Percentiles rank a stretch among this genome's conserved stretches.
phyloP scores from a whole-genome alignment of 2,888 invertebrate genomes.

The Cephus runcator region DNA sequence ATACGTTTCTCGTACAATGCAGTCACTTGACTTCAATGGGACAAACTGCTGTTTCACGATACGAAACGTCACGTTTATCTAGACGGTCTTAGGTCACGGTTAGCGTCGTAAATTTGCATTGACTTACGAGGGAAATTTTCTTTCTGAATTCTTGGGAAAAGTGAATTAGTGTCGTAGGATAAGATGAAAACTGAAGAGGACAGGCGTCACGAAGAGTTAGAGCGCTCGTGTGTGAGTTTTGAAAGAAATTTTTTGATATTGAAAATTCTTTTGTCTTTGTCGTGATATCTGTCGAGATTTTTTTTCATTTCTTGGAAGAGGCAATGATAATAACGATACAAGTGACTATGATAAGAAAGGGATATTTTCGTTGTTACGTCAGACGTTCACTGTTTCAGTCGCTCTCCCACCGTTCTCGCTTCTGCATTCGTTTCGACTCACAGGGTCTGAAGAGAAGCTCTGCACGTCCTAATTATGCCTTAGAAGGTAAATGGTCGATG shows the following conservation, averaged over 20 bases:
- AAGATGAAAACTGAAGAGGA: background rate
- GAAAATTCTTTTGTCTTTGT: background rate
- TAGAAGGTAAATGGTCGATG: background rate
- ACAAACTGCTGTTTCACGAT: background rate
- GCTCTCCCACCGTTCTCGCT: too few relatives aligned
- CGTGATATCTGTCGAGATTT: background rate
- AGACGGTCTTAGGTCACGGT: background rate
- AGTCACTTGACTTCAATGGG: background rate
- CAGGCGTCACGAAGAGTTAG: background rate
- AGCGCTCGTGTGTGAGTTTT: background rate
- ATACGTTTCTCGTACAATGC: background rate
- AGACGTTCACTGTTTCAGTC: background rate
- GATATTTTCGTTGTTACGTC: background rate
- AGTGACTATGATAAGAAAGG: background rate
- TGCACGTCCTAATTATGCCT: background rate
- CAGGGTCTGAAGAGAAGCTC: background rate
- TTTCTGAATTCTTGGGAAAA: background rate
- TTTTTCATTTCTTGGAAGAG: background rate
- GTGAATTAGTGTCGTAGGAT: background rate
- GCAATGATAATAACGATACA: background rate
- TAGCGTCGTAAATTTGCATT: background rate
- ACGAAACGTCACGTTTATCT: background rate
- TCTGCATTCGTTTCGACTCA: too few relatives aligned
- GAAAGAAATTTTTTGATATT: background rate
- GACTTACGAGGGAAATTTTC: background rate